phyloP scores from a whole-genome alignment of 2,888 invertebrate species.

The Axea sp. region DNA sequence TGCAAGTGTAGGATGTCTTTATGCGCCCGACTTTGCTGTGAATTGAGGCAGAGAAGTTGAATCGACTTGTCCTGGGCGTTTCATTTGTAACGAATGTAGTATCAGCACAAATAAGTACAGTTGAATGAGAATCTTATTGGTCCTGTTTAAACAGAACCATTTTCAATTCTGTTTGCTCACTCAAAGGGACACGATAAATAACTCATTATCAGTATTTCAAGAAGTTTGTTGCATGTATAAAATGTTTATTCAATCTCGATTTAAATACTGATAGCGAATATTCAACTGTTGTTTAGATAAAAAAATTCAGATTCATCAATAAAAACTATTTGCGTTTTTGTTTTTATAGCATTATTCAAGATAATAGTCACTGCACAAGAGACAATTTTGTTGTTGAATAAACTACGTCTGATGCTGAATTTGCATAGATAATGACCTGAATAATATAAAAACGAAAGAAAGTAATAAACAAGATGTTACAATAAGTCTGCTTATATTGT shows the following conservation, averaged over 20 bases:
- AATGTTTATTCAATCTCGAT: constrained; percentile 2
- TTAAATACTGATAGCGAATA: neutral
- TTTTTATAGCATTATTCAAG: too few relatives aligned
- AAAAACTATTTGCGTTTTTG: too few relatives aligned
- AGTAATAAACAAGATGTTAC: too few relatives aligned
- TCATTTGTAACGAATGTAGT: constrained; percentile 60
- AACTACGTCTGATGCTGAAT: too few relatives aligned
- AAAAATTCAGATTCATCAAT: too few relatives aligned
- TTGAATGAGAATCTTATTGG: constrained; percentile 58
- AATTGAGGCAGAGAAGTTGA: constrained; percentile 52
- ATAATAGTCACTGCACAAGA: too few relatives aligned
- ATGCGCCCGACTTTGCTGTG: constrained; percentile 51
- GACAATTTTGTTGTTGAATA: too few relatives aligned
- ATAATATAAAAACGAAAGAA: too few relatives aligned
- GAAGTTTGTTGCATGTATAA: constrained; percentile 9
- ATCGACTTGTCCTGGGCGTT: constrained; percentile 57
- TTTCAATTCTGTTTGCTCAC: constrained; percentile 38
- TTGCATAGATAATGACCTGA: too few relatives aligned
- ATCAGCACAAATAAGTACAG: constrained; percentile 58
- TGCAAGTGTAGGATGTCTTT: constrained; percentile 52
- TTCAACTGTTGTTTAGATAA: too few relatives aligned
- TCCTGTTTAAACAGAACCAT: constrained; percentile 40
- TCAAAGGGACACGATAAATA: constrained; percentile 41
- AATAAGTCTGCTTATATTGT: too few relatives aligned
- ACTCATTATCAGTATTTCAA: constrained; percentile 34